Evolutionary conservation across 2,888 invertebrate genomes (phyloP), one percentile per base, ranked within the genome.

Genomic region (Pecten maximus): DNA sequence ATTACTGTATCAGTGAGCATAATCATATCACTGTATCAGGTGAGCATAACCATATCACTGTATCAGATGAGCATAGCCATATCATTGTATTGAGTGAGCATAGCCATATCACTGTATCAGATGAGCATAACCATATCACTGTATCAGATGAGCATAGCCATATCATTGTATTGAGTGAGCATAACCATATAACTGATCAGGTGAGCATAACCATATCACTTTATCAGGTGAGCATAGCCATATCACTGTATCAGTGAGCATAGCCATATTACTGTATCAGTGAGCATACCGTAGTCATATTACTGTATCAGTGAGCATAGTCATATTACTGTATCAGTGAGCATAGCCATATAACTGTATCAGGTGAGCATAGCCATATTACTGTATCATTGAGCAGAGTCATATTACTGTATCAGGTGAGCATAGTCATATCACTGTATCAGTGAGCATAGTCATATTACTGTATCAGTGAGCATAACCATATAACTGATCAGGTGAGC

Each of bases 351-450:
- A n/a, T n/a, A n/a, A n/a, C n/a, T n/a, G 98, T 88, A 98, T 98
- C 90, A 93, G 96, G 97, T 97, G 96, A 95, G 97, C 39, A 88
- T 39, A 88, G n/a, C 28, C 23, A 19, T 8, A 19, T 50, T 54
- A 88, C 50, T 48, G 86, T n/a, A n/a, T n/a, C n/a, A n/a, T n/a
- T n/a, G n/a, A n/a, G n/a, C n/a, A n/a, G n/a, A n/a, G n/a, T n/a
- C n/a, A n/a, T n/a, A n/a, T n/a, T n/a, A n/a, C n/a, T n/a, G 98
- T 88, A 98, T 98, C 90, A 93, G 96, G 97, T 97, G 96, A 95
- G 97, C 39, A 88, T 39, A 88, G n/a, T 50, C 23, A 19, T 8
- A 19, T 50, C 35, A 88, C 50, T 48, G 86, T n/a, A n/a, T n/a
- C n/a, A n/a, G 97, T 97, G 96, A 95, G 97, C 39, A 88, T 39